Evolutionary conservation across 2,113 vertebrate species (phyloP), one percentile per base, ranked within the genome.

Genomic region (Solea senegalensis): DNA sequence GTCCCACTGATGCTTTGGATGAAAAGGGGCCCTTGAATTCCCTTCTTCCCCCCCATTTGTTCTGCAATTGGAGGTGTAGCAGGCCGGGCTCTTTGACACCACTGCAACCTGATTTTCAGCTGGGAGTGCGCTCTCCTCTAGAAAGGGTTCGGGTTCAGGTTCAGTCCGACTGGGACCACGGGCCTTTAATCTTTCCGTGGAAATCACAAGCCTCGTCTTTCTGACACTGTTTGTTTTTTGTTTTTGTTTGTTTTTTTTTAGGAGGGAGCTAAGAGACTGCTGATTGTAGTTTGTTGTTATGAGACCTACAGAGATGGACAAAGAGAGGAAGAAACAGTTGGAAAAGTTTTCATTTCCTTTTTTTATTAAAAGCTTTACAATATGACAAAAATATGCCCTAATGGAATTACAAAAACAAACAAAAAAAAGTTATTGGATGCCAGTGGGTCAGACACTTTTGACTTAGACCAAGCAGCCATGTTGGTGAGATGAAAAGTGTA

Each of bases 211-310:
- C 93, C 15, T 91, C 87, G 92, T 88, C 87, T 74, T 88, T 90
- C 90, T 73, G 72, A 88, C 74, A 78, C 72, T 87, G 5, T 34
- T 34, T 34, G 34, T 34, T 34, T 21, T 21, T 21, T 21, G 21
- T 21, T 21, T 21, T 59, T 68, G 40, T 44, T 60, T 60, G 50
- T 88, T 92, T 34, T 49, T 93, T 88, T 94, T 94, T 83, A 88
- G 85, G 90, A 92, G 93, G 91, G 92, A 91, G 94, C 95, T 96
- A 98, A 93, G 95, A 97, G 91, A 95, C 94, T 93, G 96, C 93
- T 92, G 97, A 96, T 90, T 97, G 96, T 90, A 97, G 95, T 94
- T 97, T 98, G 96, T 98, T 98, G 96, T 96, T 97, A 95, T 97
- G 96, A 93, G 96, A 97, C 96, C 97, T 98, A 95, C 85, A 94